A percentile compares a stretch with the other conserved stretches of the same genome.
phyloP scores from a whole-genome alignment of 2,888 invertebrate species.

The Nycteola revayana region DNA sequence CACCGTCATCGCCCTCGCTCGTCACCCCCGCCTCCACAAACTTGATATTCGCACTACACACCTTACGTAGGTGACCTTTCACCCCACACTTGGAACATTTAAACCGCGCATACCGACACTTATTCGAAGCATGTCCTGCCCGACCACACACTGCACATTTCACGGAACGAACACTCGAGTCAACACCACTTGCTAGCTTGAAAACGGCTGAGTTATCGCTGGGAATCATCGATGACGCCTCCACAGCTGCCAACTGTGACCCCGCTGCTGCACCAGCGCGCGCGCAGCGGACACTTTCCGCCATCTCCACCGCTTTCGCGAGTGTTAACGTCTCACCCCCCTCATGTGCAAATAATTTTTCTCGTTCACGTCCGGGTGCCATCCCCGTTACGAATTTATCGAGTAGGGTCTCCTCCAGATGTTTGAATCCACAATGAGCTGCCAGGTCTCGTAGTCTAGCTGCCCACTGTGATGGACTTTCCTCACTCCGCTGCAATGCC shows the following conservation, averaged over 20 bases:
- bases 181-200: no score
- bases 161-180: neutral
- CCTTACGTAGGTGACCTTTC: no score
- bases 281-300: conserved; percentile 27
- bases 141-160: neutral
- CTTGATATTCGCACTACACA: neutral
- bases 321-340: conserved; percentile 22
- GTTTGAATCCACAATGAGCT: conserved; percentile 20
- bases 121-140: neutral
- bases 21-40: neutral
- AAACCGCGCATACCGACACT: no score
- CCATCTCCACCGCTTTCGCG: conserved; percentile 27
- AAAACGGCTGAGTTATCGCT: no score
- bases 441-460: conserved; percentile 25
- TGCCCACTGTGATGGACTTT: conserved; percentile 27
- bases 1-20: conserved; percentile 4
- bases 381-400: conserved; percentile 29
- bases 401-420: conserved; percentile 26
- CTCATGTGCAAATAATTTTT: conserved; percentile 28
- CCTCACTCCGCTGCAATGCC: conserved; percentile 27
- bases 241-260: neutral
- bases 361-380: conserved; percentile 24
- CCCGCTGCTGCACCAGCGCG: neutral
- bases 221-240: neutral
- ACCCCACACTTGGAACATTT: no score